Evolutionary conservation across 2,888 invertebrate species (phyloP).

Genomic region (Dicranocentrus wangi): DNA sequence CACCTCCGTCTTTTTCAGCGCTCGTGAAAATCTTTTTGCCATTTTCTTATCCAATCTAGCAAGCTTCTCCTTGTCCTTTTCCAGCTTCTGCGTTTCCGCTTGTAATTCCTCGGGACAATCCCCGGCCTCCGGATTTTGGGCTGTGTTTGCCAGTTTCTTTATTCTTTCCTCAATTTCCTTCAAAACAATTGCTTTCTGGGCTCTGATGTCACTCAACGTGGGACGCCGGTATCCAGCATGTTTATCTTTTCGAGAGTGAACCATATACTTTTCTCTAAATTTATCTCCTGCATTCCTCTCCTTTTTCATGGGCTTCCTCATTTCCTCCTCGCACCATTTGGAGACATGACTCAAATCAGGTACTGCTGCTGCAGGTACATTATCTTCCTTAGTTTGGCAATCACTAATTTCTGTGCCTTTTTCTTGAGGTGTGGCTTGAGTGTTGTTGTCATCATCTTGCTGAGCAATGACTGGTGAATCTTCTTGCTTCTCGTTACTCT

Average conservation of each 20-base stretch:
- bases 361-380: constrained; percentile 71
- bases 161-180: constrained; percentile 67
- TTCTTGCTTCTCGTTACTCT: neutral
- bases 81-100: constrained; percentile 67
- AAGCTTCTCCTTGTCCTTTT: constrained; percentile 71
- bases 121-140: constrained; percentile 70
- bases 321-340: constrained; percentile 72
- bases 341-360: constrained; percentile 74
- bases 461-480: neutral
- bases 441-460: too few relatives aligned
- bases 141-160: constrained; percentile 74
- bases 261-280: constrained; percentile 84
- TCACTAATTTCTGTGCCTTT: neutral
- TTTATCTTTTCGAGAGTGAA: constrained; percentile 74
- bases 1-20: constrained; percentile 67
- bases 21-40: constrained; percentile 62
- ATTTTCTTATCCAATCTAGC: constrained; percentile 71
- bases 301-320: constrained; percentile 74
- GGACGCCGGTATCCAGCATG: constrained; percentile 66
- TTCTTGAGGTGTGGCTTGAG: neutral
- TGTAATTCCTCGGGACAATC: constrained; percentile 72
- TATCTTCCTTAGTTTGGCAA: neutral
- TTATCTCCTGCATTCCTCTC: constrained; percentile 84
- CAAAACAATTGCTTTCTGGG: constrained; percentile 63
- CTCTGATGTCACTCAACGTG: constrained; percentile 69